Evolutionary conservation across 2,888 invertebrate species (phyloP), one percentile per base, ranked within the genome.

Genomic region (Drosophila histrio): DNA sequence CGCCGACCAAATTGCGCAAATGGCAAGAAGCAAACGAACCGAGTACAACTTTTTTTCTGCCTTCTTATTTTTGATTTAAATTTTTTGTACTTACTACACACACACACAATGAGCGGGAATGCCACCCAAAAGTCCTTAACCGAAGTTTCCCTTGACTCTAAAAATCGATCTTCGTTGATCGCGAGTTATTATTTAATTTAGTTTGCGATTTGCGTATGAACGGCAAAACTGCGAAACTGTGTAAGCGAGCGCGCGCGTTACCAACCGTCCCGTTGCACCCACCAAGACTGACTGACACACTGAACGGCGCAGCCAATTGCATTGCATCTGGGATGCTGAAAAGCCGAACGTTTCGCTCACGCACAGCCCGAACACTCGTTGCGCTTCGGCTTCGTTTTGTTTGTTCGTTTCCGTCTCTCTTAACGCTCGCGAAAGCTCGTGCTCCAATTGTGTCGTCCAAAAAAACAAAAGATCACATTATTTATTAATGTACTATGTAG

Each of bases 1-100:
- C 81, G 82, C 79, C 85, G 63, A 81, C 82, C 82, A 81, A 81
- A 82, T 85, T 71, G 85, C 69, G 69, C 78, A 85, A 87, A 81
- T 87, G 75, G 82, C 79, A 82, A 64, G 49, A 82, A 64, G 49
- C 82, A 71, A 74, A 68, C 78, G 73, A 69, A 49, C 62, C 68
- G 71, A 68, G 58, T 57, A 49, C 71, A 65, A 64, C 61, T 46
- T 73, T 73, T 60, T 39, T 43, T 46, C 26, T 52, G 46, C 36
- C 47, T 60, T 39, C 52, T 34, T 19, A 5, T 7, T 39, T 52
- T 44, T 46, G 24, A 50, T 44, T 57, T 38, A 8, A 36, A 49
- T 52, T 57, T 32, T 64, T 46, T 66, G 60, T 87, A 87, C 87
- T 81, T 87, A 81, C n/a, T n/a, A n/a, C n/a, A n/a, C 87, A 70